phyloP scores from a whole-genome alignment of 2,797 vertebrate species.

The Enoplosus armatus region DNA sequence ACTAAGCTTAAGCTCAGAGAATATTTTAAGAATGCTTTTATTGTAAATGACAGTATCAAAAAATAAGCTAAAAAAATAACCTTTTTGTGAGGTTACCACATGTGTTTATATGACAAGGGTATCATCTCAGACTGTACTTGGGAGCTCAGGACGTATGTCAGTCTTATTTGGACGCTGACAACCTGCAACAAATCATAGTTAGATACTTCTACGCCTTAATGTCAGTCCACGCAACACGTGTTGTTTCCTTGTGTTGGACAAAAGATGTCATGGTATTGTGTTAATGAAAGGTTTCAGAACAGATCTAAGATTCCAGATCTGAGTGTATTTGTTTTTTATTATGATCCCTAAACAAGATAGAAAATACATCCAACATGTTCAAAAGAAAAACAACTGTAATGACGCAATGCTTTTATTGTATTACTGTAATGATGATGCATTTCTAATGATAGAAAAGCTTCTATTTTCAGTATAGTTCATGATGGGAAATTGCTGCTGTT shows the following conservation, averaged over 20 bases:
- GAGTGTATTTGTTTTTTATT: neutral
- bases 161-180: neutral
- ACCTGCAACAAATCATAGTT: no score
- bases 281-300: neutral
- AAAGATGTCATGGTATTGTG: neutral
- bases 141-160: neutral
- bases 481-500: fast-evolving
- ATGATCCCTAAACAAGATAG: neutral
- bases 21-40: neutral
- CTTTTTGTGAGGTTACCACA: neutral
- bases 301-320: neutral
- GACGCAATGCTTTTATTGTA: no score
- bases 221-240: neutral
- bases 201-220: no score
- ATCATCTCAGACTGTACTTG: neutral
- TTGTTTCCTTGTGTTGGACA: neutral
- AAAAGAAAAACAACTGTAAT: no score
- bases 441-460: no score
- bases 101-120: neutral
- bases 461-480: no score
- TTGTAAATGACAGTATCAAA: neutral
- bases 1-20: neutral
- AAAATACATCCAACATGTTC: neutral
- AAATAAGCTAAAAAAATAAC: neutral
- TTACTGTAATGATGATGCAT: no score